A percentile compares a stretch with the other conserved stretches of the same genome.
Conservation (phyloP, 2,113 vertebrate genomes). For the Arizona elegans region DNA sequence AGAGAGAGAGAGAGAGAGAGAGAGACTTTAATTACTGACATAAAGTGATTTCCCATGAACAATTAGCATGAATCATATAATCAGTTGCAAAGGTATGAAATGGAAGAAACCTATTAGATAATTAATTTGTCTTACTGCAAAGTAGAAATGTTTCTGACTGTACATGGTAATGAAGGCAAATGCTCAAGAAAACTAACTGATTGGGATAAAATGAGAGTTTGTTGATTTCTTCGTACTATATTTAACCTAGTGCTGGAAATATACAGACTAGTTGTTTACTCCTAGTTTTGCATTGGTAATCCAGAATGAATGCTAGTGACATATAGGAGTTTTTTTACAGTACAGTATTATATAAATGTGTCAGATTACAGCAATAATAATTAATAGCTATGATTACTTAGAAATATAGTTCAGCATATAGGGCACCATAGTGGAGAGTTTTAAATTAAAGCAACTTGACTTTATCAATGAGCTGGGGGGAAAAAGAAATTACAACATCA, state of each 20-base stretch:
- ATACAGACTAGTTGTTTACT: slow-evolving; percentile 33
- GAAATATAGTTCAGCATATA: not conserved
- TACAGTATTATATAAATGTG: not conserved
- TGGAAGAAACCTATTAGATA: slow-evolving; percentile 47
- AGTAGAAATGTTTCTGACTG: slow-evolving; percentile 24
- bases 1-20: no score
- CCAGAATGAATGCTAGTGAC: slow-evolving; percentile 23
- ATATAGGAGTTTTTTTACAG: slow-evolving; percentile 18
- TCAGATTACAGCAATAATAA: not conserved
- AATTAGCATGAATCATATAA: slow-evolving; percentile 58
- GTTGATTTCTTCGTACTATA: not conserved
- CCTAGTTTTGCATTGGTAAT: not conserved
- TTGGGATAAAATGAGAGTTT: slow-evolving; percentile 6
- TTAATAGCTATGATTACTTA: not conserved
- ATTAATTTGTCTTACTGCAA: slow-evolving; percentile 31
- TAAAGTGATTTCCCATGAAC: slow-evolving; percentile 60
- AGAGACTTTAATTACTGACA: slow-evolving; percentile 42
- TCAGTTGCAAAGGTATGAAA: slow-evolving; percentile 44
- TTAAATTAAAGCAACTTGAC: slow-evolving; percentile 44
- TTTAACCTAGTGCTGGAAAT: slow-evolving; percentile 20
- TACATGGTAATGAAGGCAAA: slow-evolving; percentile 18
- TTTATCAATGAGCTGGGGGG: slow-evolving; percentile 47
- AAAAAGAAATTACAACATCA: slow-evolving; percentile 55
- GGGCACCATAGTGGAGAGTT: not conserved
- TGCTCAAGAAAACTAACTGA: slow-evolving; percentile 20